phyloP scores from a whole-genome alignment of 2,797 vertebrate genomes.

The Muraenolepis orangiensis region DNA sequence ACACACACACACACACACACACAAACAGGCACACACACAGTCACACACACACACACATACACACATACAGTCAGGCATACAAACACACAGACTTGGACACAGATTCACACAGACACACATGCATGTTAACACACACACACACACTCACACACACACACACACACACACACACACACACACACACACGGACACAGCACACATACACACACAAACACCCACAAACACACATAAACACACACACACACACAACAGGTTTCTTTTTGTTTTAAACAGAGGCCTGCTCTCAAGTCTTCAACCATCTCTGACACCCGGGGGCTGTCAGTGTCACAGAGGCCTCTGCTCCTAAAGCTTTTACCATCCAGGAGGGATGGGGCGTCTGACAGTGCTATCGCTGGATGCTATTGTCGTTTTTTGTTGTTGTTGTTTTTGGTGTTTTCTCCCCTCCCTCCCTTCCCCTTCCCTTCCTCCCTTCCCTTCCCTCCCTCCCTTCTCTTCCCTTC shows the following conservation, averaged over 20 bases:
- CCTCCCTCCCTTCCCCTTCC: slow-evolving; percentile 20
- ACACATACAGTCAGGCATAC: background rate
- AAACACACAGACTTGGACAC: background rate
- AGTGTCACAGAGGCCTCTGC: slow-evolving; percentile 68
- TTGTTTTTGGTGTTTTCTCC: slow-evolving; percentile 19
- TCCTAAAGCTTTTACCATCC: slow-evolving; percentile 76
- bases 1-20: background rate
- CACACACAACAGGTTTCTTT: background rate
- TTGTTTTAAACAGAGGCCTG: slow-evolving; percentile 72
- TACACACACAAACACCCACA: background rate
- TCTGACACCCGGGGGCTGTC: slow-evolving; percentile 69
- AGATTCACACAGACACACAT: background rate
- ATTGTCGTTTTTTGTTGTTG: slow-evolving; percentile 59
- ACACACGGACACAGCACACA: no score
- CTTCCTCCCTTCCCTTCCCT: slow-evolving; percentile 21
- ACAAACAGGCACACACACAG: background rate
- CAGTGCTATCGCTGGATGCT: slow-evolving; percentile 69
- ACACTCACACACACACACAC: no score
- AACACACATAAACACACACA: background rate
- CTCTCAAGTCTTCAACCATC: slow-evolving; percentile 74
- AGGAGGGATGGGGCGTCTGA: slow-evolving; percentile 69
- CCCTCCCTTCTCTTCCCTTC: slow-evolving; percentile 1
- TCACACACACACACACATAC: background rate
- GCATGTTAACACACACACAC: no score
- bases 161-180: no score